Conservation (phyloP, 2,888 invertebrate species). For the Gortyna flavago region DNA sequence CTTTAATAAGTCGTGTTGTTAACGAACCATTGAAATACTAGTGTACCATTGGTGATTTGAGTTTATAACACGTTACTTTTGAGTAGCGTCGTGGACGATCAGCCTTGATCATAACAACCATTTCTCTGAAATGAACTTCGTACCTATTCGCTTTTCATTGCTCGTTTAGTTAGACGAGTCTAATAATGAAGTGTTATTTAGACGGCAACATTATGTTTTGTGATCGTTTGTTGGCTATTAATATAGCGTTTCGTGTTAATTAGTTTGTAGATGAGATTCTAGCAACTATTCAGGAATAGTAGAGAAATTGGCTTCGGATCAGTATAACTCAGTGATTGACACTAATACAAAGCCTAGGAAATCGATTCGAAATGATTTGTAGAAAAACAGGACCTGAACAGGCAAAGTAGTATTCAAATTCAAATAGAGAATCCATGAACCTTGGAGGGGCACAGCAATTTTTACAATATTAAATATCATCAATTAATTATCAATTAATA, state of each 20-base stretch:
- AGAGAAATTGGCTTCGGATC: conserved; percentile 26
- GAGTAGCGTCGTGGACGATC: not conserved
- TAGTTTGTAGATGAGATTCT: conserved; percentile 39
- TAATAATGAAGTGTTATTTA: conserved; percentile 48
- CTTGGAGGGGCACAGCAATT: not conserved
- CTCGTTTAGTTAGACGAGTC: conserved; percentile 41
- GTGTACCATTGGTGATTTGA: too few species aligned
- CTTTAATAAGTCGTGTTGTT: too few species aligned
- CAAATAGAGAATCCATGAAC: not conserved
- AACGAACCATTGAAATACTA: too few species aligned
- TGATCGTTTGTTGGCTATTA: conserved; percentile 34
- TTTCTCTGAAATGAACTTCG: conserved; percentile 60
- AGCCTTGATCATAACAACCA: conserved; percentile 49
- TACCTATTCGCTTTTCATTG: conserved; percentile 42
- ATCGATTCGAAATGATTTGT: not conserved
- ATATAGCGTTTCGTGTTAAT: conserved; percentile 42
- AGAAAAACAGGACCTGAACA: not conserved
- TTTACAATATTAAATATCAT: not conserved
- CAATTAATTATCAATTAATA: too few species aligned
- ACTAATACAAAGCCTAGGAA: not conserved
- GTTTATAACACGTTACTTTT: not conserved
- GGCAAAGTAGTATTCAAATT: not conserved
- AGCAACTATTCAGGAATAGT: conserved; percentile 17
- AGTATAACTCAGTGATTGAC: conserved; percentile 21
- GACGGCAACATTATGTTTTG: conserved; percentile 35